Conservation (phyloP, 2,888 invertebrate genomes). For the Disparrhopalites patrizii region DNA sequence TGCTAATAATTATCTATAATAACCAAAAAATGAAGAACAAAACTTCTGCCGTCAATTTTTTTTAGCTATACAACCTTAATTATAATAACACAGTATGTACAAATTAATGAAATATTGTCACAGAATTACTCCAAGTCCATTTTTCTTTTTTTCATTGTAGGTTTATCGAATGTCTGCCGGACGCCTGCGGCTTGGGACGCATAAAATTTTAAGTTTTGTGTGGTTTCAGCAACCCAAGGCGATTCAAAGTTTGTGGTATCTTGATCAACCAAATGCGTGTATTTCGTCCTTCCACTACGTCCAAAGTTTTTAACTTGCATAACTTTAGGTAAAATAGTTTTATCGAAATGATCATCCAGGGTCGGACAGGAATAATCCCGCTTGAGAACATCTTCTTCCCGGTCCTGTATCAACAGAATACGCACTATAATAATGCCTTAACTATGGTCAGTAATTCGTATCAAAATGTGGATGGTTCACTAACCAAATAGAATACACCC, state of each 20-base stretch:
- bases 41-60: too few relatives aligned
- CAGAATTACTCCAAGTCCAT: conserved; percentile 18
- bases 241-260: conserved; percentile 98
- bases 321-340: conserved; percentile 96
- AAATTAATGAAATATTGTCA: too few relatives aligned
- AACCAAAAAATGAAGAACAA: too few relatives aligned
- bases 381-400: conserved; percentile 84
- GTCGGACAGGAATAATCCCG: conserved; percentile 94
- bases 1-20: too few relatives aligned
- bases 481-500: conserved; percentile 91
- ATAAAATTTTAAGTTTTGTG: conserved; percentile 81
- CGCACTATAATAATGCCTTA: neutral
- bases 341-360: conserved; percentile 98
- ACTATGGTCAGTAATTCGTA: neutral
- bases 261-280: conserved; percentile 98
- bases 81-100: too few relatives aligned
- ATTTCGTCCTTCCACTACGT: conserved; percentile 95
- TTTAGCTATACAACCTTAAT: too few relatives aligned
- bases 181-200: conserved; percentile 85
- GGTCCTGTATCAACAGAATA: conserved; percentile 58
- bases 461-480: conserved; percentile 28
- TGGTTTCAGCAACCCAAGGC: conserved; percentile 91
- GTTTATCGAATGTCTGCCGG: conserved; percentile 87
- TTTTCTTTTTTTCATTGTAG: conserved; percentile 59
- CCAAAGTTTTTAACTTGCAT: conserved; percentile 99